Base-by-base conservation (phyloP, 2,113 vertebrate species). In the Plotosus lineatus region DNA sequence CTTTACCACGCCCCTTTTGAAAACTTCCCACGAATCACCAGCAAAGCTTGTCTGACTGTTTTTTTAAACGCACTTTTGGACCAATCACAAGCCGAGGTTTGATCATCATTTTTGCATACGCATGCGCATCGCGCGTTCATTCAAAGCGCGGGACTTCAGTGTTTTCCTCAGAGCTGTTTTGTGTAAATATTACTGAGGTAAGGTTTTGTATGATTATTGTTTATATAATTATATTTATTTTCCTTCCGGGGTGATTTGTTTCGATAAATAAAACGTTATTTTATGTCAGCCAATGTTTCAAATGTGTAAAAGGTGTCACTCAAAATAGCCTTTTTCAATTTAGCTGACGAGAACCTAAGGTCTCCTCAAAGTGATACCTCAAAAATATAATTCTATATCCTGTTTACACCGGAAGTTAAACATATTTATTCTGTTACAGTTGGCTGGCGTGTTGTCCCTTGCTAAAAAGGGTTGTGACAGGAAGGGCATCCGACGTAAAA, bases 1-100 rank as follows among this genome's bases (percentile, higher is more conserved):
- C n/a, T 36, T 12, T 4, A n/a, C 14, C 77, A 83, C 81, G 33
- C 79, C 91, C 63, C n/a, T 58, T 44, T 10, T 0, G 1, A 23
- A 74, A 91, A 93, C 90, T 92, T 93, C 58, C 0, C 65, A 48
- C 92, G 90, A 93, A 92, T 93, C 77, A 81, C 36, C 23, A 38
- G 21, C 15, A 28, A 17, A 14, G 1, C 36, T 10, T 14, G 10
- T 17, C 21, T 42, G 2, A 12, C 44, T 23, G 0, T 44, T 26
- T 69, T 69, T 69, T 23, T 40, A 69, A 44, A 46, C n/a, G 23
- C 0, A 48, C 66, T 28, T 69, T 28, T 28, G 42, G 42, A 48
- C 66, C 66, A 71, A 71, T 1, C 66, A 17, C 6, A 17, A 3
- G 6, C 6, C 17, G n/a, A 8, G 40, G 4, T 66, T 40, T 8